Base-by-base conservation (phyloP, 2,888 invertebrate genomes). In the Sicus ferrugineus region DNA sequence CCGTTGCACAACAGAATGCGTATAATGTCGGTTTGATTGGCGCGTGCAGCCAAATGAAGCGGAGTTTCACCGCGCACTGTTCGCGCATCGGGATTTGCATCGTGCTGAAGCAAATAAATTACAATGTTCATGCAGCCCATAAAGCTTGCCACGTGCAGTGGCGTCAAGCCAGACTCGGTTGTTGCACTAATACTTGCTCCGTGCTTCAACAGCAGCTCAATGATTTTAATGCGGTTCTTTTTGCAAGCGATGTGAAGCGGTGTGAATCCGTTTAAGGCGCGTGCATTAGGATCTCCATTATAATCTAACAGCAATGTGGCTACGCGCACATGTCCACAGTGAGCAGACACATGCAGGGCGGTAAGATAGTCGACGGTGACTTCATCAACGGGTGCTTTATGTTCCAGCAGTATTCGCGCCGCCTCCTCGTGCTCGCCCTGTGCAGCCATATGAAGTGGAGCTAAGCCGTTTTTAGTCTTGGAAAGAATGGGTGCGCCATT, bases 101-200 rank as follows among this genome's bases (percentile, higher is more conserved):
- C 96, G 79, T 97, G 93, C 86, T 96, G 95, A 73, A 98, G 89
- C 82, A 99, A 88, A 86, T 94, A 97, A 80, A 98, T 93, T 74
- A 98, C 98, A 81, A 99, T 98, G 87, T 98, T 97, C 95, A 98
- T 96, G 86, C 97, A 97, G 71, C 98, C 98, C 98, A 99, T 98
- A 88, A 99, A 98, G 77, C 97, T 93, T 7, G 98, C 97, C 72
- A 98, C 98, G 87, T 99, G 98, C 30, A 99, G 89, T 0, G 98
- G 97, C 2, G 98, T 98, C 76, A 99, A 87, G 0, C 98, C 98
- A 30, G 91, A 91, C 76, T 91, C 91, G 0, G 91, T 91, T 0
- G 91, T 91, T 5, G 91, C 89, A 62, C 90, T 89, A 77, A 91
- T 83, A 86, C 93, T 92, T 19, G 97, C 98, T 70, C 96, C 96